A percentile compares a stretch with the other conserved stretches of the same genome.
Evolutionary conservation across 2,888 invertebrate genomes (phyloP).

Genomic region (Xanthia icteritia): DNA sequence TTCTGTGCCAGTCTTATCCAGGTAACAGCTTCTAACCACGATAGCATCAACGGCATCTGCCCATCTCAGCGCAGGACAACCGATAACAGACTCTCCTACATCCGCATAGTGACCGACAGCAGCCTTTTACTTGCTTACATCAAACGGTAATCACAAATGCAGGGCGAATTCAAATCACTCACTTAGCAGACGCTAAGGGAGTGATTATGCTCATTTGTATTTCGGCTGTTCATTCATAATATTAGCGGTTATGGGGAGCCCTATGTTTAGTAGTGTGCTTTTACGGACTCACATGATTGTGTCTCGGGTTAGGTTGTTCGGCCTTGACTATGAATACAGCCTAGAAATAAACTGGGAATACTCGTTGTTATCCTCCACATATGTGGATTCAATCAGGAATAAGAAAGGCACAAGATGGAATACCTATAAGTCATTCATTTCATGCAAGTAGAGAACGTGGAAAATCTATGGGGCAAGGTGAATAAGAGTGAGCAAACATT

Average conservation of each 20-base stretch:
- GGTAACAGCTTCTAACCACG: neutral
- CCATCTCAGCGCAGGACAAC: neutral
- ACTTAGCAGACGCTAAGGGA: neutral
- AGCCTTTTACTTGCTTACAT: neutral
- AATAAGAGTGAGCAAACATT: neutral
- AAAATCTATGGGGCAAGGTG: neutral
- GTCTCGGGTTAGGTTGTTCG: neutral
- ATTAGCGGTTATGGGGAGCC: neutral
- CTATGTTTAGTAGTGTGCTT: neutral
- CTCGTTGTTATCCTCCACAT: neutral
- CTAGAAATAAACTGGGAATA: neutral
- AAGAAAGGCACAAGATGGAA: neutral
- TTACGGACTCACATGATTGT: neutral
- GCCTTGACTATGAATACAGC: neutral
- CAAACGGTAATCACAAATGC: neutral
- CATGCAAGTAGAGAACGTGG: neutral
- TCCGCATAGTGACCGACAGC: neutral
- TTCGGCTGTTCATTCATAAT: neutral
- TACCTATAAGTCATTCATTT: too few relatives aligned
- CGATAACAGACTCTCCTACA: too few relatives aligned
- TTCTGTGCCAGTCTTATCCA: neutral
- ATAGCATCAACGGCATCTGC: neutral
- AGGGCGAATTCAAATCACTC: neutral
- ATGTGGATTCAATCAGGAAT: neutral
- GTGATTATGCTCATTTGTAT: neutral